Evolutionary conservation across 2,113 vertebrate genomes (phyloP), one percentile per base, ranked within the genome.

Genomic region (Antigone vipio): DNA sequence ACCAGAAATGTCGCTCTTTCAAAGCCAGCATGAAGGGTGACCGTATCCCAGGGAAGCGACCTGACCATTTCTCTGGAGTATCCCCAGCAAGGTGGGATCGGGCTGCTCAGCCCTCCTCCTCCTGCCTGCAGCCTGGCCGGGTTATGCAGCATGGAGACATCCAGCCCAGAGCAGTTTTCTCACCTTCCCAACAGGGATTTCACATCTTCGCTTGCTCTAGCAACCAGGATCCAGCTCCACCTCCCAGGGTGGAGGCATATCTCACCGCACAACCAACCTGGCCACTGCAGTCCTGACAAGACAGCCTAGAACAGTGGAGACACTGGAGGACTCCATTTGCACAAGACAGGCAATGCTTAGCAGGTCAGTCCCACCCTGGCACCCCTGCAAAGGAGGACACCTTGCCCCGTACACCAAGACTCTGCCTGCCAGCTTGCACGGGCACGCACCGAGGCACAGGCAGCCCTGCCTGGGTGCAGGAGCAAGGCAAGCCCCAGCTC

Each of bases 401-500:
- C 11, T 29, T n/a, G 34, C 26, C 58, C 58, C 34, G 12, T 20
- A 29, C 26, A 14, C 58, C 11, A 6, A 19, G 20, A 2, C 13
- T 62, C 22, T 29, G 27, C 49, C 30, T 18, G 3, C 18, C 29
- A 7, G 83, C 21, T 68, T 24, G 15, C 53, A 4, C 1, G 0
- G 40, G 15, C 35, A 55, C 13, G 22, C 59, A 1, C 0, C 0
- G 9, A n/a, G 29, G 23, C n/a, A 5, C 34, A 3, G 14, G 20
- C 59, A 77, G 67, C 66, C 60, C 55, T 22, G 38, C 15, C 56
- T 45, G 23, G 44, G 3, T 19, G 66, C 56, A 60, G 87, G 42
- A 71, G 66, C 60, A 45, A 18, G 58, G 29, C 63, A 19, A 68
- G 15, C 27, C 50, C 76, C 75, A 21, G 7, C 23, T 78, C 62